Evolutionary conservation across 2,797 vertebrate species (phyloP).

Genomic region (Pachyuromys duprasi): DNA sequence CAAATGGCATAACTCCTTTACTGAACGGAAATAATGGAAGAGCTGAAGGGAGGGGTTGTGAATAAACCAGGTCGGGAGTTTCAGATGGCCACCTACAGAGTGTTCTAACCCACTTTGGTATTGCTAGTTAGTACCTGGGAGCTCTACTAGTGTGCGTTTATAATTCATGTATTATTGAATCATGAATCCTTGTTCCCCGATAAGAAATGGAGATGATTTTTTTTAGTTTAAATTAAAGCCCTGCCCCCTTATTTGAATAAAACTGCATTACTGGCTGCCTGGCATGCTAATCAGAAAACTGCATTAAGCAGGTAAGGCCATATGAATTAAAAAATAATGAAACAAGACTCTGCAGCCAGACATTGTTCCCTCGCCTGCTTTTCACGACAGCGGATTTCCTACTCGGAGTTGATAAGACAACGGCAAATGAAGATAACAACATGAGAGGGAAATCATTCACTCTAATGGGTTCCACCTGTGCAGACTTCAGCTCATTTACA

Average conservation of each 20-base stretch:
- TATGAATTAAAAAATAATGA: constrained; percentile 98
- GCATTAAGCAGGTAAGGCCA: constrained; percentile 97
- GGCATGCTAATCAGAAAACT: constrained; percentile 93
- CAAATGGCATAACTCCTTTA: constrained; percentile 40
- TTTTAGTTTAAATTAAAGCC: constrained; percentile 90
- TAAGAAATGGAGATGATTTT: constrained; percentile 89
- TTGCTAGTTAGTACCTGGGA: constrained; percentile 89
- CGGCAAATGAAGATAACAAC: constrained; percentile 91
- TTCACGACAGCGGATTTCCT: constrained; percentile 88
- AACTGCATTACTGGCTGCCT: constrained; percentile 88
- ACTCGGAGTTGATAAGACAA: constrained; percentile 90
- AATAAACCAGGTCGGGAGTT: constrained; percentile 54
- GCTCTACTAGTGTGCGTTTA: constrained; percentile 90
- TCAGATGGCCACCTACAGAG: constrained; percentile 70
- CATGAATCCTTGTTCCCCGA: constrained; percentile 88
- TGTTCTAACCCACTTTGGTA: constrained; percentile 85
- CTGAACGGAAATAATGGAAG: constrained; percentile 61
- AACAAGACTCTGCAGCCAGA: constrained; percentile 96
- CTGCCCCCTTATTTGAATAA: constrained; percentile 90
- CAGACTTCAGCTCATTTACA: constrained; percentile 90
- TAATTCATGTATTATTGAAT: constrained; percentile 92
- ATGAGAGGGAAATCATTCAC: constrained; percentile 89
- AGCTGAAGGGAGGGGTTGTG: neutral
- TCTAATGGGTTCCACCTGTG: constrained; percentile 91
- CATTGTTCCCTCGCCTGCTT: constrained; percentile 90